These are phyloP conservation scores for Aporrectodea caliginosa DNA, from an alignment of 1,140 invertebrate genomes.

Conservation along the genomic window DNA sequence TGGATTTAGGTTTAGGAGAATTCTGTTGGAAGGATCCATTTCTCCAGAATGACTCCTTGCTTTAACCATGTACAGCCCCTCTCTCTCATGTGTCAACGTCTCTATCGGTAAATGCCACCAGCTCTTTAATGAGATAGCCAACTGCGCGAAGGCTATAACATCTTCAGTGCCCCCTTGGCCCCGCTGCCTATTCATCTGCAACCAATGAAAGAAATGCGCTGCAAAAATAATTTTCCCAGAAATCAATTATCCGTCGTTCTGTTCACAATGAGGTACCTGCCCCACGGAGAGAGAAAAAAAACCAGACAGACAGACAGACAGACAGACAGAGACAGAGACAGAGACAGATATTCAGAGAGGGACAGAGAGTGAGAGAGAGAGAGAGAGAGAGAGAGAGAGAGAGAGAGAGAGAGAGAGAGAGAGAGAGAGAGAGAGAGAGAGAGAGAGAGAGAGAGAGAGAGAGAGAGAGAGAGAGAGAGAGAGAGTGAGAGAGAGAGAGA, in stretches of 20 bases:
- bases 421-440: conserved; percentile 24
- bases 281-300: too few relatives aligned
- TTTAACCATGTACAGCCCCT: too few relatives aligned
- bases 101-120: too few relatives aligned
- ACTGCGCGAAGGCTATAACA: too few relatives aligned
- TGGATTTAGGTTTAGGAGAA: too few relatives aligned
- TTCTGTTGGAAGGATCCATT: too few relatives aligned
- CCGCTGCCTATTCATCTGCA: neutral
- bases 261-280: neutral
- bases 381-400: conserved; percentile 8
- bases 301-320: neutral
- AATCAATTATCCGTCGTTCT: neutral
- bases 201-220: neutral
- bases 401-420: conserved; percentile 24
- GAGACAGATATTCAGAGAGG: conserved; percentile 6
- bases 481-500: conserved; percentile 32
- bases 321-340: conserved; percentile 18
- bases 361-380: neutral
- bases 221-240: neutral
- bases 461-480: conserved; percentile 22
- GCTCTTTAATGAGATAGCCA: too few relatives aligned
- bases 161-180: too few relatives aligned
- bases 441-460: conserved; percentile 22
- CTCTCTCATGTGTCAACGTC: too few relatives aligned
- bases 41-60: too few relatives aligned